A percentile compares a stretch with the other conserved stretches of the same genome.
Conservation (phyloP, 2,113 vertebrate genomes). For the Phaetusa simplex region DNA sequence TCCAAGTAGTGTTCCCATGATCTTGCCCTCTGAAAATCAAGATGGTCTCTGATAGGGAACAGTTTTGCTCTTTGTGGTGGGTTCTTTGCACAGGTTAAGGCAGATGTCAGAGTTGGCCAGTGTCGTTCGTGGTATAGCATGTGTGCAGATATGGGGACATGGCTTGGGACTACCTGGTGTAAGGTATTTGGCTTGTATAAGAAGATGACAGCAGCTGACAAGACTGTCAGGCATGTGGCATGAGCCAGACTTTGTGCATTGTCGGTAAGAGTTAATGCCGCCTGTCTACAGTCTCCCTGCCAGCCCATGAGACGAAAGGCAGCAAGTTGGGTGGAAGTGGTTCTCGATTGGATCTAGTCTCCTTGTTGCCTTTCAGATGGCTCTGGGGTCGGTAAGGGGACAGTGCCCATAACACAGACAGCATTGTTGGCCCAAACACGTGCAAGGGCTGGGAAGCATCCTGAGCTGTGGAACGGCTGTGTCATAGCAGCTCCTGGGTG, state of each 20-base stretch:
- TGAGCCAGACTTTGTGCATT: neutral
- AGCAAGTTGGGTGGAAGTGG: accelerated
- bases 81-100: neutral
- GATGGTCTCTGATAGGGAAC: neutral
- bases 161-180: neutral
- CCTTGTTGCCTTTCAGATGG: neutral
- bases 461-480: neutral
- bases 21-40: neutral
- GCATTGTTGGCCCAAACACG: neutral
- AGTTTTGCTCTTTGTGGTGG: neutral
- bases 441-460: neutral
- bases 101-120: accelerated
- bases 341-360: neutral
- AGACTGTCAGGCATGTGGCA: neutral
- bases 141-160: accelerated
- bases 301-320: accelerated
- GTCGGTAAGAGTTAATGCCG: neutral
- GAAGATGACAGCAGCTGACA: neutral
- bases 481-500: neutral
- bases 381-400: neutral
- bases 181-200: neutral
- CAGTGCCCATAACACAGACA: neutral
- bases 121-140: accelerated
- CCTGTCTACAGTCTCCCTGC: neutral
- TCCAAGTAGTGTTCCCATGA: neutral